phyloP scores from a whole-genome alignment of 2,113 vertebrate species.

The Camelus bactrianus region DNA sequence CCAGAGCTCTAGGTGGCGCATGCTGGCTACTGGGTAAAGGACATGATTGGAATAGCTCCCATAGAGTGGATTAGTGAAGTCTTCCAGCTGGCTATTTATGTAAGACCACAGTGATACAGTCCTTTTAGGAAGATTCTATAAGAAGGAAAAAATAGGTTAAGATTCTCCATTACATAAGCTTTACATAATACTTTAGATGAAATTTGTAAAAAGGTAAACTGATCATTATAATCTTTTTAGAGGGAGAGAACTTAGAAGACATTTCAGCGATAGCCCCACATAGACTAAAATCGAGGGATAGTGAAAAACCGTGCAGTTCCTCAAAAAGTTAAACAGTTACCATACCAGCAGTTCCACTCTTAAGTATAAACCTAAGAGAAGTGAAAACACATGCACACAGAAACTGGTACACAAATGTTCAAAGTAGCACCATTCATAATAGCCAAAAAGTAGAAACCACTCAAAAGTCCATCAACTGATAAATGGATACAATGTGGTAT shows the following conservation, averaged over 20 bases:
- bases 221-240: background rate
- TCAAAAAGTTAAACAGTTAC: background rate
- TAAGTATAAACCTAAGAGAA: background rate
- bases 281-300: background rate
- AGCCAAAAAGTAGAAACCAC: background rate
- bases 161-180: background rate
- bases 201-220: background rate
- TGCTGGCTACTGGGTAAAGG: conserved; percentile 96
- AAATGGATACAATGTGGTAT: background rate
- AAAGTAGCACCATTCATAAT: background rate
- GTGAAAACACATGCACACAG: background rate
- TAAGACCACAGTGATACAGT: conserved; percentile 97
- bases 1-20: conserved; percentile 99
- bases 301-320: background rate
- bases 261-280: background rate
- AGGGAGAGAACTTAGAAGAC: background rate
- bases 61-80: conserved; percentile 97
- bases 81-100: conserved; percentile 96
- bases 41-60: conserved; percentile 97
- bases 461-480: background rate
- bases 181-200: background rate
- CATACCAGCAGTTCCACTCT: background rate
- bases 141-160: conserved; percentile 67
- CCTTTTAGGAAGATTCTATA: conserved; percentile 93
- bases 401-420: background rate